Base-by-base conservation (phyloP, 2,888 invertebrate species). In the Hofmannophila pseudospretella region DNA sequence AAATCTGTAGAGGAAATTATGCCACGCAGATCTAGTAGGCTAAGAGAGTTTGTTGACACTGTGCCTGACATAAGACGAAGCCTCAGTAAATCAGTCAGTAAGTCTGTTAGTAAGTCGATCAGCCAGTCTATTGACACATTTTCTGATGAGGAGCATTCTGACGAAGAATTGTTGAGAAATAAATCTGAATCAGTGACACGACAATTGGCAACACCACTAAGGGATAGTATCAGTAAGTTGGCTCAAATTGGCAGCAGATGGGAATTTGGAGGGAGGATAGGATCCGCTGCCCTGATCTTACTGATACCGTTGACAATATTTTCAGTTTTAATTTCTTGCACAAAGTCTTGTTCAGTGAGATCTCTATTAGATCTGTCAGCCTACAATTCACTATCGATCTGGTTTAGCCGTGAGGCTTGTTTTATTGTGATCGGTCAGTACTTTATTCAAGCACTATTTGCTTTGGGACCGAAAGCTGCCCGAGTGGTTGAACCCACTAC, bases 381-480 rank as follows among this genome's bases (percentile, higher is more conserved):
- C 9, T 75, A 69, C 36, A 66, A 66, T 38, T 58, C 56, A 28
- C 27, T 57, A 7, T 37, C 53, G 20, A 13, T 51, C 44, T 59
- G 74, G 76, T 76, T 80, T 47, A 82, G 57, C 55, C 47, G 56
- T 19, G 58, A 75, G 35, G 62, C 79, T 30, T 38, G 65, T 2
- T 36, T 61, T n/a, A 49, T 88, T 3, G 56, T 88, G 19, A 37
- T 72, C 1, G 57, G 72, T 1, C 89, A 89, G 42, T 47, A 88
- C 70, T 38, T 71, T 7, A 54, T 89, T 22, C 75, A 91, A 49
- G 79, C 84, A 2, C 16, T 89, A 2, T 58, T 90, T 34, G 73
- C 88, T 7, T 49, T 87, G 11, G 89, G 89, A 28, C 64, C 57
- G 19, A 85, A 72, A 57, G 62, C 87, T 29, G 67, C 71, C 33